These are phyloP conservation scores for Aporrectodea caliginosa DNA, from an alignment of 1,140 invertebrate species.

Conservation along the genomic window DNA sequence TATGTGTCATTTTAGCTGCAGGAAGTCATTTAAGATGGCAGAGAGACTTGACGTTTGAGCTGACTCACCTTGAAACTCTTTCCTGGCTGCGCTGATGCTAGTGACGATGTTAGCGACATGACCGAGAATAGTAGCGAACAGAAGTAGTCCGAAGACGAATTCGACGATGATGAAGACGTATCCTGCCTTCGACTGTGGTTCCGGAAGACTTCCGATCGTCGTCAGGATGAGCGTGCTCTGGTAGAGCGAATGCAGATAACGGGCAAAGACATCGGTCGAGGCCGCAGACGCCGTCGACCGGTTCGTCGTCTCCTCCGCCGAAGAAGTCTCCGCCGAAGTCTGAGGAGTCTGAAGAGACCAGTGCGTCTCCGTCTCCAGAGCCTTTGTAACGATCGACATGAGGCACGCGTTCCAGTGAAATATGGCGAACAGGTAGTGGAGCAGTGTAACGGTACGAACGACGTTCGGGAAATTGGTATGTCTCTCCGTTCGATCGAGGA, in stretches of 20 bases:
- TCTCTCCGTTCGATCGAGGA: slow-evolving; percentile 94
- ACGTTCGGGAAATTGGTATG: slow-evolving; percentile 98
- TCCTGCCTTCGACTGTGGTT: slow-evolving; percentile 71
- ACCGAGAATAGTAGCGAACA: slow-evolving; percentile 56
- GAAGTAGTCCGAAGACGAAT: slow-evolving; percentile 52
- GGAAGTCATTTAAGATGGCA: too few species aligned
- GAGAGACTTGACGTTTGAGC: not conserved
- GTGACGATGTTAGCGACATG: slow-evolving; percentile 57
- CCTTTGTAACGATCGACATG: slow-evolving; percentile 79
- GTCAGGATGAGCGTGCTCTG: slow-evolving; percentile 94
- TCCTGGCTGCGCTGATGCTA: slow-evolving; percentile 53
- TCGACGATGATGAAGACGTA: slow-evolving; percentile 53
- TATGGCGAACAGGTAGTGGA: slow-evolving; percentile 94
- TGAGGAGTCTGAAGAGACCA: not conserved
- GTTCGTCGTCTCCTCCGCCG: too few species aligned
- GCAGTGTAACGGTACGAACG: slow-evolving; percentile 78
- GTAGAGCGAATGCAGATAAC: slow-evolving; percentile 95
- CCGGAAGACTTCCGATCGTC: slow-evolving; percentile 70
- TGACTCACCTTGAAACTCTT: slow-evolving; percentile 56
- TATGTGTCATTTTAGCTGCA: too few species aligned
- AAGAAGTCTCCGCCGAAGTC: too few species aligned
- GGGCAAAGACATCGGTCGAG: slow-evolving; percentile 18
- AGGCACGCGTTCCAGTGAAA: slow-evolving; percentile 99
- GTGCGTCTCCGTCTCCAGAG: not conserved
- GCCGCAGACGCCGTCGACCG: slow-evolving; percentile 13